Base-by-base conservation (phyloP, 2,888 invertebrate species). In the Nemotelus nigrinus region DNA sequence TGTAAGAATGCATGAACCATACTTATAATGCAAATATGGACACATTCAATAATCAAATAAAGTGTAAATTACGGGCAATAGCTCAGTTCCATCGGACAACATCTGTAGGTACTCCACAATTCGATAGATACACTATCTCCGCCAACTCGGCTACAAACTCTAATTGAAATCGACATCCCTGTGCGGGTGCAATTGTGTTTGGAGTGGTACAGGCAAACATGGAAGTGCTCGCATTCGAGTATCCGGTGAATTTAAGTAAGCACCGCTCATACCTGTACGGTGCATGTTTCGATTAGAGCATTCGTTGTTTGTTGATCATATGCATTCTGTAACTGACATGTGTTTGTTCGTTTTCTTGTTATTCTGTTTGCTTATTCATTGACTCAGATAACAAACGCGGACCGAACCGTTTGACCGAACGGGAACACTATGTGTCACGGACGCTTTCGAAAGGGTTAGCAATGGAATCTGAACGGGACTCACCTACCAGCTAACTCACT, bases 291-390 rank as follows among this genome's bases (percentile, higher is more conserved):
- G 72, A 72, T 72, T 72, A 72, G 58, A 60, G 8, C 44, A 44
- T 68, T 45, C 68, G 68, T 68, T 72, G 72, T 72, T 72, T 72
- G 60, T 48, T 74, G 44, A 74, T 60, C 74, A 74, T 74, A 63
- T 60, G 74, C 60, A 74, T 74, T 6, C 50, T 55, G 48, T 74
- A 5, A 10, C 70, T 70, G 70, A 39, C 55, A 43, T 70, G 43
- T 55, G 70, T 70, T 50, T 74, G 74, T 63, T 74, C 60, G 58
- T 45, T 45, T 58, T 74, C 41, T 48, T 60, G 60, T 63, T 55
- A 41, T 44, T 74, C 60, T 74, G 48, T 60, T 74, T 74, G 74
- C 44, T 63, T 74, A 63, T 72, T 41, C 58, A 72, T 72, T 44
- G 72, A 72, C 53, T 72, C 72, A 58, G 8, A 72, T 74, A 44